phyloP scores from a whole-genome alignment of 2,797 vertebrate genomes.

The Siniperca undulata region DNA sequence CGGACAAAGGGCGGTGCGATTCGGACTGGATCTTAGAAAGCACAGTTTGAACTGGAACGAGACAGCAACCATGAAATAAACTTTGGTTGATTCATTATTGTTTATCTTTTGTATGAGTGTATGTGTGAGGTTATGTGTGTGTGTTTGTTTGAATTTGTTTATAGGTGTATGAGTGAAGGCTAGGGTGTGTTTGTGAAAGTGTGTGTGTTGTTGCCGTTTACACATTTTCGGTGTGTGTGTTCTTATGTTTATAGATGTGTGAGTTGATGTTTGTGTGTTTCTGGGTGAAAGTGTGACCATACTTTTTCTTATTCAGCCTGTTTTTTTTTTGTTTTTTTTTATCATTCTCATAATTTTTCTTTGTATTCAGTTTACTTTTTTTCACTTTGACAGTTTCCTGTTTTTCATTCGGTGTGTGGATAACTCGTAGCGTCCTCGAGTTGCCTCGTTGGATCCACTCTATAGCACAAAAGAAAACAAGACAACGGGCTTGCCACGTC shows the following conservation, averaged over 20 bases:
- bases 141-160: constrained; percentile 54
- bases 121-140: constrained; percentile 44
- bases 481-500: constrained; percentile 79
- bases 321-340: constrained; percentile 38
- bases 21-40: constrained; percentile 96
- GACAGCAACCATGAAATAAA: constrained; percentile 41
- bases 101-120: constrained; percentile 57
- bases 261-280: constrained; percentile 32
- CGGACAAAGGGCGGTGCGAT: constrained; percentile 86
- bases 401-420: constrained; percentile 73
- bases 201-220: constrained; percentile 52
- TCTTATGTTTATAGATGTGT: constrained; percentile 50
- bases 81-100: constrained; percentile 57
- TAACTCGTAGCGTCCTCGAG: constrained; percentile 72
- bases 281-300: constrained; percentile 32
- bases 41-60: constrained; percentile 87
- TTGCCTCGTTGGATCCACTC: constrained; percentile 83
- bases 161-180: constrained; percentile 37
- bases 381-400: constrained; percentile 52
- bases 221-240: constrained; percentile 48
- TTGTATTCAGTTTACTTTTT: constrained; percentile 65
- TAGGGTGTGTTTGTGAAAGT: constrained; percentile 32
- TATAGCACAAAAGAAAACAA: constrained; percentile 80
- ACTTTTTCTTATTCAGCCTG: constrained; percentile 39
- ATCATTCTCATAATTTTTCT: constrained; percentile 66